Conservation (phyloP, 2,888 invertebrate genomes). For the Tenthredo mesomela region DNA sequence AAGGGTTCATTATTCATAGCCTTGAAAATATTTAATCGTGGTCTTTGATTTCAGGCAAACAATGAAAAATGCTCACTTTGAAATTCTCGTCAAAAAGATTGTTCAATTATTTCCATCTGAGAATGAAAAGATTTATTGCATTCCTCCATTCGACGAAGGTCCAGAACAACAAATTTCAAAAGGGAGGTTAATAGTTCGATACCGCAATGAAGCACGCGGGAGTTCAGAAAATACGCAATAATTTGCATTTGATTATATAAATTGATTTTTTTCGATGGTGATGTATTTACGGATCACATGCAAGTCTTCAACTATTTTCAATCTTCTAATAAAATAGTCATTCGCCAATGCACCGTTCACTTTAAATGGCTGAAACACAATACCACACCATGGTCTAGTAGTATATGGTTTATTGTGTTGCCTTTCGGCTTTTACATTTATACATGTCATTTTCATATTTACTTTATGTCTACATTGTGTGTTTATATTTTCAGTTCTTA, state of each 20-base stretch:
- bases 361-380: conserved; percentile 21
- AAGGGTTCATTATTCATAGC: not conserved
- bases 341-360: not conserved
- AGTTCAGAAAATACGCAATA: not conserved
- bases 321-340: not conserved
- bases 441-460: too few relatives aligned
- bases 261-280: not conserved
- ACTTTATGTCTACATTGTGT: too few relatives aligned
- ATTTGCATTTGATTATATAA: not conserved
- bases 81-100: not conserved
- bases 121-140: not conserved
- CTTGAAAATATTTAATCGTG: not conserved
- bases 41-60: not conserved
- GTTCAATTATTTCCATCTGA: not conserved
- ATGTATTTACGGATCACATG: not conserved
- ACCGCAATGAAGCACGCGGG: not conserved
- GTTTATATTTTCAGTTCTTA: too few relatives aligned
- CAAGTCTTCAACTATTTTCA: not conserved
- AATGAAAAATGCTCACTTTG: not conserved
- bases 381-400: not conserved
- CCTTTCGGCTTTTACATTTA: too few relatives aligned
- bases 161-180: conserved; percentile 5
- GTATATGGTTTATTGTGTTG: too few relatives aligned
- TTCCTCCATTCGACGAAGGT: not conserved
- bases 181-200: not conserved